These are phyloP conservation scores for Lycia hirtaria DNA, from an alignment of 2,888 invertebrate species.

Conservation along the genomic window DNA sequence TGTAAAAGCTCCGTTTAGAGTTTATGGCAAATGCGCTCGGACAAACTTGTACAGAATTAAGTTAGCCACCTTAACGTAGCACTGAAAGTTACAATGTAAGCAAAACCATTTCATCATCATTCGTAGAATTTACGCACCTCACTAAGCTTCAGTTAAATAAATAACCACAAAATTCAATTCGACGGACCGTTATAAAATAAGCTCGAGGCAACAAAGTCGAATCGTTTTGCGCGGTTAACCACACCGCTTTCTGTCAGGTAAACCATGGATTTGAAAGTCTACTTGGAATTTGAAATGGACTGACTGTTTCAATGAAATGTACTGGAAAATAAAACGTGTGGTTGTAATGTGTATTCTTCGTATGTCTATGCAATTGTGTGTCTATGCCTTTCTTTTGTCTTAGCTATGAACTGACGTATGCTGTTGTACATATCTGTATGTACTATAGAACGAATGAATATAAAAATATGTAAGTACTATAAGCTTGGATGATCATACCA, in stretches of 20 bases:
- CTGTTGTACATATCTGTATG: too few relatives aligned
- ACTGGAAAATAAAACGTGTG: neutral
- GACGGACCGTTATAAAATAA: conserved; percentile 83
- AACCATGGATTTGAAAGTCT: conserved; percentile 78
- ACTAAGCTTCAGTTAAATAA: conserved; percentile 77
- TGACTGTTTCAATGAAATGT: conserved; percentile 6
- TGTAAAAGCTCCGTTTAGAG: too few relatives aligned
- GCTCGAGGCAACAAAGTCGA: conserved; percentile 80
- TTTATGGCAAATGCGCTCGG: too few relatives aligned
- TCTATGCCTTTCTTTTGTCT: too few relatives aligned
- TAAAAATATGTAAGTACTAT: too few relatives aligned
- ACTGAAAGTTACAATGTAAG: conserved; percentile 3
- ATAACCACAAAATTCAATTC: conserved; percentile 85
- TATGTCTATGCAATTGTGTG: too few relatives aligned
- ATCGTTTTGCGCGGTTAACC: conserved; percentile 83
- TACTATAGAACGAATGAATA: too few relatives aligned
- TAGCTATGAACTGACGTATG: too few relatives aligned
- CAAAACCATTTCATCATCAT: conserved; percentile 43
- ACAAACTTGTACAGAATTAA: too few relatives aligned
- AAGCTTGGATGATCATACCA: too few relatives aligned
- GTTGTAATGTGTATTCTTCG: neutral
- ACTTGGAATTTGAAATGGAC: conserved; percentile 67
- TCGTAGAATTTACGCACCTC: conserved; percentile 50
- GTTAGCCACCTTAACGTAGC: neutral
- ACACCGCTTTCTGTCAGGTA: conserved; percentile 76